Evolutionary conservation across 2,113 vertebrate species (phyloP).

Genomic region (Athene cunicularia): DNA sequence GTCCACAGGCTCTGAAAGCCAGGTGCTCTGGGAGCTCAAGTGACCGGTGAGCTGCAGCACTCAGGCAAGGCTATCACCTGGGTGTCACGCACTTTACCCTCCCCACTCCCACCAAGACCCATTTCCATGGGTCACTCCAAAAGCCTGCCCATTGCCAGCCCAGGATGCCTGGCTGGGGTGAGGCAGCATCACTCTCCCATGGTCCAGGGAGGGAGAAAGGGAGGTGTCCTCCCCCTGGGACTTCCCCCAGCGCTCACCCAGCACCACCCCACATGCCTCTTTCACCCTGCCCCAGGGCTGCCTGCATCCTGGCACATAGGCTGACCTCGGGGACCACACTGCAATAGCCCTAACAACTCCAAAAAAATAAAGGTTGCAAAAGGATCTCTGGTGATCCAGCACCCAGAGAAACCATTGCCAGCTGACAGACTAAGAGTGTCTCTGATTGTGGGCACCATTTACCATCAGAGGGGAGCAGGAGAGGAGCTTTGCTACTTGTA

Average conservation of each 20-base stretch:
- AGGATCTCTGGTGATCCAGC: not conserved
- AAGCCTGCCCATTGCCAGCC: not conserved
- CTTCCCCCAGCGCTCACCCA: not conserved
- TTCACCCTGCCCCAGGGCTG: not conserved
- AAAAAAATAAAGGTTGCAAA: not conserved
- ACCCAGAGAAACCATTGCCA: not conserved
- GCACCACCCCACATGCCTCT: not conserved
- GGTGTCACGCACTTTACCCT: fast-evolving
- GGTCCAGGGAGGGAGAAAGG: not conserved
- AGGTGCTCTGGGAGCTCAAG: not conserved
- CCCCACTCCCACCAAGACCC: not conserved
- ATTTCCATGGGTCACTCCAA: not conserved
- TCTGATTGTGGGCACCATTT: not conserved
- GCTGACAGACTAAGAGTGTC: not conserved
- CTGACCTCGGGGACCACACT: fast-evolving
- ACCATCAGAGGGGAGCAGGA: not conserved
- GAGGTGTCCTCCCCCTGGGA: fast-evolving
- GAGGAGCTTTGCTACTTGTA: not conserved
- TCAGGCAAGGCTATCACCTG: not conserved
- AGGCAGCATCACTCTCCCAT: not conserved
- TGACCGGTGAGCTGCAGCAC: not conserved
- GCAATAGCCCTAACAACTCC: not conserved
- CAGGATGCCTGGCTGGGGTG: fast-evolving
- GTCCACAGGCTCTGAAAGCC: not conserved
- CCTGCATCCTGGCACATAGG: not conserved